Percentiles rank a stretch among this genome's conserved stretches.
These are phyloP conservation scores for Ephydatia muelleri DNA, from an alignment of 37 sponge, comb jelly and placozoan species.

Conservation along the genomic window DNA sequence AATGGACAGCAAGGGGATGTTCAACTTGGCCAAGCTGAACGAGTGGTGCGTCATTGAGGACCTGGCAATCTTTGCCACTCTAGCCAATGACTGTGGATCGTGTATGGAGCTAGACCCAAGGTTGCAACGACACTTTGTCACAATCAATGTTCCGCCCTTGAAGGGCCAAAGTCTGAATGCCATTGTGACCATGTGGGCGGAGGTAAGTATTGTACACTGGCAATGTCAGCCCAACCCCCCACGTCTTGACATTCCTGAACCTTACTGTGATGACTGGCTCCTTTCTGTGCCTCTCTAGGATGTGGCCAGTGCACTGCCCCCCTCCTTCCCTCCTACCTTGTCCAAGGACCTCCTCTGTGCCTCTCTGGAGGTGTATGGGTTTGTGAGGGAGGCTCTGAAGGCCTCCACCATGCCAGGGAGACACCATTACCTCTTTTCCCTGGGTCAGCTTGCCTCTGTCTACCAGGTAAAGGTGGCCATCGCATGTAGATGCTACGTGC, in stretches of 20 bases:
- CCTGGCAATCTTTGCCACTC: slow-evolving; percentile 58
- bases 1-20: slow-evolving; percentile 66
- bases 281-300: not conserved
- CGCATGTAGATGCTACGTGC: no score
- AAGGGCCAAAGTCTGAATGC: not conserved
- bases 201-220: slow-evolving; percentile 15
- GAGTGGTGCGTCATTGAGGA: slow-evolving; percentile 78
- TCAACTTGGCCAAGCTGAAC: slow-evolving; percentile 70
- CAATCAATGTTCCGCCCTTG: slow-evolving; percentile 38
- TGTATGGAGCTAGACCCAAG: slow-evolving; percentile 3
- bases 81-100: not conserved
- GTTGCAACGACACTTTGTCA: slow-evolving; percentile 66
- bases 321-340: not conserved
- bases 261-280: not conserved
- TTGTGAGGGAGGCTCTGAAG: slow-evolving; percentile 25
- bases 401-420: slow-evolving; percentile 68
- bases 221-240: not conserved
- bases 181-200: slow-evolving; percentile 1
- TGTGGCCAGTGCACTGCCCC: slow-evolving; percentile 7
- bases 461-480: slow-evolving; percentile 52
- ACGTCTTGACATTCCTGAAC: not conserved
- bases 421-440: slow-evolving; percentile 73
- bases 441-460: slow-evolving; percentile 39
- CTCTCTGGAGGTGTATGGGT: slow-evolving; percentile 32
- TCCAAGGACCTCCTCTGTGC: slow-evolving; percentile 8